Evolutionary conservation across 1,140 invertebrate genomes (phyloP).

Genomic region (Musca vetustissima): DNA sequence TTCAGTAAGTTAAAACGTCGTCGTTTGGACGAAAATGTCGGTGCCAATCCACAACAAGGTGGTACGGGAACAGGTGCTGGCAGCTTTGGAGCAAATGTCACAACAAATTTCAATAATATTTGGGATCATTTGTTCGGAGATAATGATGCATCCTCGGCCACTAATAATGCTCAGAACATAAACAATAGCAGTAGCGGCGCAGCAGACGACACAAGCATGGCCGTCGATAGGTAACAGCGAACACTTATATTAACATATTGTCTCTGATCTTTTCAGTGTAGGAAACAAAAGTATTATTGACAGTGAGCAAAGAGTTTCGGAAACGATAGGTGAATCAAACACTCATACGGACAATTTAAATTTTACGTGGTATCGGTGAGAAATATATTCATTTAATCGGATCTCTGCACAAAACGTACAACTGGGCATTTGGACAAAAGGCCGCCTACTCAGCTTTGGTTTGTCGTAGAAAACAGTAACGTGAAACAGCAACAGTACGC

Average conservation of each 20-base stretch:
- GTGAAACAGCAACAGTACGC: not conserved
- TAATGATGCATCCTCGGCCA: constrained; percentile 6
- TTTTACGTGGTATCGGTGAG: not conserved
- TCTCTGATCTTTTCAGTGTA: constrained; percentile 1
- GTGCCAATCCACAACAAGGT: constrained; percentile 4
- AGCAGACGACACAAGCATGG: not conserved
- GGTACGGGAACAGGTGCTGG: constrained; percentile 18
- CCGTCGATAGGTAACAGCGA: constrained; percentile 2
- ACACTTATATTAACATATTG: not conserved
- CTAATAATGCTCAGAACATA: not conserved
- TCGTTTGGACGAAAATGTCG: constrained; percentile 25
- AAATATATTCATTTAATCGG: not conserved
- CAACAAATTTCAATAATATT: constrained; percentile 16
- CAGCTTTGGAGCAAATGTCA: constrained; percentile 23
- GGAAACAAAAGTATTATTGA: not conserved
- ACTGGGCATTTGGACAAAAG: too few species aligned
- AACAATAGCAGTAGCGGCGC: not conserved
- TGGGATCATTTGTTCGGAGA: constrained; percentile 21
- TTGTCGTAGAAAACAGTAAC: constrained; percentile 17
- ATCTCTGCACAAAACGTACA: not conserved
- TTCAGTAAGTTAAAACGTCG: constrained; percentile 49
- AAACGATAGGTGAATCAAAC: not conserved
- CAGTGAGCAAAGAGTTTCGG: not conserved
- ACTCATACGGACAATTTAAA: not conserved
- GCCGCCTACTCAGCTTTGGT: too few species aligned